These are phyloP conservation scores for Haplochromis vanheusdeni DNA, from an alignment of 2,113 vertebrate genomes.

Conservation along the genomic window DNA sequence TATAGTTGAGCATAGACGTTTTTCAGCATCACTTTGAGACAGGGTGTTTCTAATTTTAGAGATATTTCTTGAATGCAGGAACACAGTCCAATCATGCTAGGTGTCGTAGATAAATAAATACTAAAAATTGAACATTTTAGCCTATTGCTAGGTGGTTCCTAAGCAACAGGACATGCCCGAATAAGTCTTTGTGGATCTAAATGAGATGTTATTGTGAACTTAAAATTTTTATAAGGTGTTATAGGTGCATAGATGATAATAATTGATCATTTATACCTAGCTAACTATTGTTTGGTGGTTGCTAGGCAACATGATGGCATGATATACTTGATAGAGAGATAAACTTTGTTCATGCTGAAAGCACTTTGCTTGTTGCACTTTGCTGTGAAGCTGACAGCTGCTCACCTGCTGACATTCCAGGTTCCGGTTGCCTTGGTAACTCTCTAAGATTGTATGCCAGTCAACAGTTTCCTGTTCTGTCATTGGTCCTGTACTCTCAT, in stretches of 20 bases:
- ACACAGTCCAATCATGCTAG: neutral
- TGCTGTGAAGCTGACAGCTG: neutral
- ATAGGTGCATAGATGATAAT: neutral
- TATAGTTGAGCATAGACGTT: neutral
- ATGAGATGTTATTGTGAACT: neutral
- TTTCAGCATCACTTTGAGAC: neutral
- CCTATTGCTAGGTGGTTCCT: neutral
- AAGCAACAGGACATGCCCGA: neutral
- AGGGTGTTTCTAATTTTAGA: neutral
- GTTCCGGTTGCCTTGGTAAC: neutral
- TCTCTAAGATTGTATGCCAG: neutral
- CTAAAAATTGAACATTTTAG: neutral
- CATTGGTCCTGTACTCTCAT: neutral
- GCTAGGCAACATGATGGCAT: neutral
- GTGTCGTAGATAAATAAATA: neutral
- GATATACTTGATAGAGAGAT: neutral
- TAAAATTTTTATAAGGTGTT: neutral
- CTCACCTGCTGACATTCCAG: fast-evolving
- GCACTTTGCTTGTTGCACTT: neutral
- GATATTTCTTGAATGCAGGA: neutral
- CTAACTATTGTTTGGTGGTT: neutral
- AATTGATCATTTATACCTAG: neutral
- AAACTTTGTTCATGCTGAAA: neutral
- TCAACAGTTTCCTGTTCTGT: neutral
- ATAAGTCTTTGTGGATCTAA: neutral